Conservation (phyloP, 2,888 invertebrate species). For the Deilephila porcellus region DNA sequence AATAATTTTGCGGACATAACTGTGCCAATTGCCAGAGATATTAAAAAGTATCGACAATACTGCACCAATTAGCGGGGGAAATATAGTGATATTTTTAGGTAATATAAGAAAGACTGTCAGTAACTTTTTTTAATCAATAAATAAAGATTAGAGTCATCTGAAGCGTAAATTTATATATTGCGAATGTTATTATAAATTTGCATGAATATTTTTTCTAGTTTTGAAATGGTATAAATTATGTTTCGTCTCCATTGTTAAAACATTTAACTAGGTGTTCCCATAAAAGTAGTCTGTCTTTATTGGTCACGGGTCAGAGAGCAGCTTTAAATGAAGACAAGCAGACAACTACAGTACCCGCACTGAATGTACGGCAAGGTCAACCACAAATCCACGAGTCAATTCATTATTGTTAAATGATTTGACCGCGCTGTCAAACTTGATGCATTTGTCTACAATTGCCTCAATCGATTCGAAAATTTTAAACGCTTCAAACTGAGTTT, state of each 20-base stretch:
- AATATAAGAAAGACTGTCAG: no score
- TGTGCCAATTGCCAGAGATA: not conserved
- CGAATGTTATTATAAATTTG: no score
- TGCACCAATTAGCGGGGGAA: no score
- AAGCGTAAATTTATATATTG: no score
- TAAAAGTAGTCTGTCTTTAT: not conserved
- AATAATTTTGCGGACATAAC: not conserved
- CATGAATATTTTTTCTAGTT: no score
- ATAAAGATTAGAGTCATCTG: no score
- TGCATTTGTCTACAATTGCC: not conserved
- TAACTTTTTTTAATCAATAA: no score
- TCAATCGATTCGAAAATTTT: not conserved
- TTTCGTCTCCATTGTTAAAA: no score
- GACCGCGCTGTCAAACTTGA: not conserved
- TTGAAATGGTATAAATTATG: no score
- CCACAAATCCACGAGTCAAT: not conserved
- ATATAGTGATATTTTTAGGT: no score
- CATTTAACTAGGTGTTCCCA: no score
- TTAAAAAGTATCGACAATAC: no score
- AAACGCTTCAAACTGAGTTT: not conserved
- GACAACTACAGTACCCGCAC: not conserved
- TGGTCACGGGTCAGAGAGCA: not conserved
- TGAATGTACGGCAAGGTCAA: not conserved
- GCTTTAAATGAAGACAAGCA: not conserved
- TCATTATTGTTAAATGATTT: slow-evolving; percentile 3